Percentiles rank a stretch among this genome's conserved stretches.
Evolutionary conservation across 2,888 invertebrate species (phyloP).

Genomic region (Apotomis betuletana): DNA sequence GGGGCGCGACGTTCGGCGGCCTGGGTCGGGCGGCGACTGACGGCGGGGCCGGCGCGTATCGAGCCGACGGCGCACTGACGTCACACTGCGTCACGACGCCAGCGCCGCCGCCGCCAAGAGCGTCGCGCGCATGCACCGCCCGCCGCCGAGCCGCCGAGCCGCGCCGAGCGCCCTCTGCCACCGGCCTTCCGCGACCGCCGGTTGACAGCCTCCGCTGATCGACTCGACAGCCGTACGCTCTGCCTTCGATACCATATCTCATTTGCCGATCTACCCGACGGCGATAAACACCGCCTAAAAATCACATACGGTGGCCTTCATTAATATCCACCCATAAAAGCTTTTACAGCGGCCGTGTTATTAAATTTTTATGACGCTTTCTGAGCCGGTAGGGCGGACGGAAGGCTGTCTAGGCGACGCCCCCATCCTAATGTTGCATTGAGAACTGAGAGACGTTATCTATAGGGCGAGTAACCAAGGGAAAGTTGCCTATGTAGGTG

Average conservation of each 20-base stretch:
- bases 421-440: slow-evolving; percentile 56
- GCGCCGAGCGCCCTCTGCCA: slow-evolving; percentile 48
- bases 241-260: slow-evolving; percentile 48
- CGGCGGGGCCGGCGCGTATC: slow-evolving; percentile 84
- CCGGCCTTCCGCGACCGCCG: slow-evolving; percentile 72
- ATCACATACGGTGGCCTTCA: slow-evolving; percentile 40
- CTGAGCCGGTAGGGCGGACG: slow-evolving; percentile 54
- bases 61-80: slow-evolving; percentile 88
- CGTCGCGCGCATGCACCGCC: slow-evolving; percentile 72
- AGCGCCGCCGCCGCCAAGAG: slow-evolving; percentile 74
- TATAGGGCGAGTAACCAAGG: slow-evolving; percentile 49
- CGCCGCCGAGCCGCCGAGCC: slow-evolving; percentile 57
- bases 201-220: slow-evolving; percentile 70
- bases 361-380: slow-evolving; percentile 59
- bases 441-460: slow-evolving; percentile 57
- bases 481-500: slow-evolving; percentile 36
- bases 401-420: slow-evolving; percentile 58
- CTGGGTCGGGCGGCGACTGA: slow-evolving; percentile 84
- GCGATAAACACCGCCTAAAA: slow-evolving; percentile 32
- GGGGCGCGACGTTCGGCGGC: slow-evolving; percentile 77
- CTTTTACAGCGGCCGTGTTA: slow-evolving; percentile 48
- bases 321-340: slow-evolving; percentile 45
- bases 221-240: slow-evolving; percentile 57
- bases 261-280: slow-evolving; percentile 35
- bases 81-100: slow-evolving; percentile 87